Base-by-base conservation (phyloP, 2,797 vertebrate genomes). In the Hapalemur alaotrensis region DNA sequence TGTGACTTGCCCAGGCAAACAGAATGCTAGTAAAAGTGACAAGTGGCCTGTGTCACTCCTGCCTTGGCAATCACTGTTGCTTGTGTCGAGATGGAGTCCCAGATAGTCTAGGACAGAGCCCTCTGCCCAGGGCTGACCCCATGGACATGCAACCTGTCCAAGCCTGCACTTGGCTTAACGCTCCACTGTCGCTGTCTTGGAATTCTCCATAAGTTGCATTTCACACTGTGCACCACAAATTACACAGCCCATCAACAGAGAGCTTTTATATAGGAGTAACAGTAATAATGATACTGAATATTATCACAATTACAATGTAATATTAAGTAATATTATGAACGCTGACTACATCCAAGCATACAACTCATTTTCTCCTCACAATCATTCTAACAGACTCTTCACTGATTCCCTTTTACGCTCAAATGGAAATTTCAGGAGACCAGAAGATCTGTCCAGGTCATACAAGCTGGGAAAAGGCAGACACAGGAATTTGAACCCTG, bases 401-500 rank as follows among this genome's bases (percentile, higher is more conserved):
- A 63, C 3, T 52, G 57, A 48, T 52, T 46, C 38, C 17, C n/a
- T 86, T 93, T 82, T 28, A 89, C 9, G 38, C 78, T n/a, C 83
- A 10, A 80, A 57, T n/a, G 76, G 67, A 59, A 65, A 70, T 80
- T 85, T 85, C 25, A n/a, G 54, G 81, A 69, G n/a, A 69, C 14
- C 1, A 59, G 41, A 20, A 90, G 41, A 41, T 2, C 35, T 43
- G n/a, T 48, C 76, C 30, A 18, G 38, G 28, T 67, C 87, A 79
- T 9, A 17, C 38, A 91, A 91, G 14, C 28, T 73, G 90, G 10
- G 63, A 72, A 92, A 88, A 82, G 48, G 13, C 43, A 11, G 43
- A 70, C 57, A 59, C 7, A 91, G 67, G 61, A 85, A 91, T 94
- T 38, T 96, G 86, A 85, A 69, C 67, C 50, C n/a, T 96, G 73